Conservation (phyloP, 2,797 vertebrate genomes). For the Fistularia tabacaria region DNA sequence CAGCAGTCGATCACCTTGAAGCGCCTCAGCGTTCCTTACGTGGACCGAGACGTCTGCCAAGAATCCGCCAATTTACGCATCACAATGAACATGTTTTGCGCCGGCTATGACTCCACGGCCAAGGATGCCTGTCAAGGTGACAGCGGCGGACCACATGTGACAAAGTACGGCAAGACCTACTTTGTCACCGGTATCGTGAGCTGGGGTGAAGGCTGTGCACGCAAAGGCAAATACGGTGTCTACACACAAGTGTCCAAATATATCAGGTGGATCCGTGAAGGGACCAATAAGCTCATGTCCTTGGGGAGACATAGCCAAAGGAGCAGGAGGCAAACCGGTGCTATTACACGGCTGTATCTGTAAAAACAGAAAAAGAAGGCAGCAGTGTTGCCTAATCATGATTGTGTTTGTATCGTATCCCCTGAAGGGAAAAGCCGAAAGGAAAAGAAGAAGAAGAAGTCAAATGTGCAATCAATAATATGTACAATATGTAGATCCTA, state of each 20-base stretch:
- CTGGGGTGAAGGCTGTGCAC: conserved; percentile 95
- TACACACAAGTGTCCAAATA: conserved; percentile 90
- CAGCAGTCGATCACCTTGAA: conserved; percentile 73
- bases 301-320: neutral
- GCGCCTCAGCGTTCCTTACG: conserved; percentile 81
- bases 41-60: conserved; percentile 79
- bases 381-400: neutral
- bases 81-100: conserved; percentile 89
- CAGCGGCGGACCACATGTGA: conserved; percentile 93
- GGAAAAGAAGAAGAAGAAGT: too few species aligned
- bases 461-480: too few species aligned
- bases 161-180: conserved; percentile 76
- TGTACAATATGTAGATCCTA: too few species aligned
- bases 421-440: too few species aligned
- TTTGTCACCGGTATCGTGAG: conserved; percentile 91
- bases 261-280: conserved; percentile 77
- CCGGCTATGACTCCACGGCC: conserved; percentile 76
- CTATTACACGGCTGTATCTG: conserved; percentile 28
- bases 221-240: conserved; percentile 85
- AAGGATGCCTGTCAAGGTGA: conserved; percentile 93
- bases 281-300: conserved; percentile 43
- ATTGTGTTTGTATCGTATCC: too few species aligned
- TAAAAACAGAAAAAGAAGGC: conserved; percentile 3
- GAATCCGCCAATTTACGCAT: conserved; percentile 81
- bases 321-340: conserved; percentile 12